Evolutionary conservation across 2,797 vertebrate genomes (phyloP), one percentile per base, ranked within the genome.

Genomic region (Heliangelus exortis): DNA sequence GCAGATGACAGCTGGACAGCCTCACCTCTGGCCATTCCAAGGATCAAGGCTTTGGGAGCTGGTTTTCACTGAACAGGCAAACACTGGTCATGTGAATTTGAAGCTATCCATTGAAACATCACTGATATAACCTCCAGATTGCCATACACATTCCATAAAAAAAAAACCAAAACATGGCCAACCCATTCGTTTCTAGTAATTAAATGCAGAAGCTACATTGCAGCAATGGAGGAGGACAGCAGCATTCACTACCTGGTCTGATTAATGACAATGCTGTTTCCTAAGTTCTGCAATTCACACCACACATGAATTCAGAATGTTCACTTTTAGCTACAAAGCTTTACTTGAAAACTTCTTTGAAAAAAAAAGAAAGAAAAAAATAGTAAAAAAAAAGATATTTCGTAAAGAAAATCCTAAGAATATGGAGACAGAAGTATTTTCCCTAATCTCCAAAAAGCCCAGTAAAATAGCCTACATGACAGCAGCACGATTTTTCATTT

Each of bases 21-120:
- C 68, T 89, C 59, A 93, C 58, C 89, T 93, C 87, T 74, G 78
- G 82, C 28, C 48, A 45, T 74, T 72, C 77, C 66, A 86, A 62
- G 58, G 58, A 86, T 22, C 62, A 58, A 62, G 66, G 41, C 76
- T 75, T 31, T 69, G 34, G 74, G 94, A 79, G 87, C 31, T 81
- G 59, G 34, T 36, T 79, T 68, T 84, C 29, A 17, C 39, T 89
- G 68, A 57, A 48, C 45, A 86, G 77, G 81, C 48, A 34, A 89
- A 83, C 54, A 69, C 45, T 34, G 48, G 31, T 45, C 39, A n/a
- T 12, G 57, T 4, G 54, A 87, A 81, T 86, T 43, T 51, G 53
- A 94, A 91, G 68, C 14, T 23, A 63, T 12, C 15, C n/a, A 55
- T 92, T 78, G 41, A 85, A 91, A 66, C 17, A 48, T 21, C 4